Evolutionary conservation across 2,113 vertebrate genomes (phyloP), one percentile per base, ranked within the genome.

Genomic region (Salvator merianae): DNA sequence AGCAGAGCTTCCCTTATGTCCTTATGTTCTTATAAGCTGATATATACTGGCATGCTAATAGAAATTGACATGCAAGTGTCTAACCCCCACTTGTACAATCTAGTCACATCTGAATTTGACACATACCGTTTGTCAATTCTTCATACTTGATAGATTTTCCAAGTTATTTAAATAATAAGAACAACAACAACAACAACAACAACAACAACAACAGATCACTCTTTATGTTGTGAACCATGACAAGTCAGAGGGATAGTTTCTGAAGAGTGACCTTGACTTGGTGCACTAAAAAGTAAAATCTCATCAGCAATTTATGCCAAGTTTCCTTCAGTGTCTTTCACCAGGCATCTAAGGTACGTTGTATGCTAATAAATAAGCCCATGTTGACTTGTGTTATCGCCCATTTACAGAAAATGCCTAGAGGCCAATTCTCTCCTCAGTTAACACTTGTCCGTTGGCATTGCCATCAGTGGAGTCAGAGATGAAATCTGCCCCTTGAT

Each of bases 401-500:
- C 89, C 81, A 77, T 85, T 88, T 87, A 86, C 84, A 84, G 86
- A 85, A 91, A 92, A 81, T 34, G 93, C 92, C 92, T 84, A 77
- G 89, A 87, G 93, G 87, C 92, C 91, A 89, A 92, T 94, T 94
- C 90, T 93, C 86, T 81, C 90, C 90, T 92, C 92, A 89, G 89
- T 93, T 93, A 80, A 91, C 90, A 91, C 91, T 88, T 91, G 91
- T 94, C 93, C 89, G 87, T 91, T 88, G 73, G 89, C 86, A 91
- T 93, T 85, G 87, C 85, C 92, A 91, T 93, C 92, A 91, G 73
- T 85, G 78, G 87, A 86, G 86, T 66, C 89, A 85, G 89, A 93
- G 85, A 91, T 88, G 92, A 92, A 92, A 93, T 91, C 92, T 93
- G 93, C 87, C 90, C 89, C 90, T 91, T 89, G 88, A 90, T 89